Conservation (phyloP, 2,113 vertebrate species). For the Lethenteron reissneri region DNA sequence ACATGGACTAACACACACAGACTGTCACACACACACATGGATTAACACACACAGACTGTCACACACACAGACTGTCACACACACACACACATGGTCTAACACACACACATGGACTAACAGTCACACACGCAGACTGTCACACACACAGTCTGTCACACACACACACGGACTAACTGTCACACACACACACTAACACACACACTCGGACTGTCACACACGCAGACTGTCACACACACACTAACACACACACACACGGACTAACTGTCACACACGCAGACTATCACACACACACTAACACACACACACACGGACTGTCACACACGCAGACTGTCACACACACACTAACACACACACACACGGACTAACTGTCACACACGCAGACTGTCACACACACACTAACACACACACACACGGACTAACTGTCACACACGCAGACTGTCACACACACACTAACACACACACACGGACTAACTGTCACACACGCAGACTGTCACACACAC, state of each 20-base stretch:
- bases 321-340: background rate
- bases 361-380: background rate
- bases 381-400: background rate
- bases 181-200: background rate
- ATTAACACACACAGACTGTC: background rate
- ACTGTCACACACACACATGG: background rate
- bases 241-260: background rate
- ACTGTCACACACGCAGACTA: background rate
- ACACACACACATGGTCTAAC: background rate
- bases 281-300: background rate
- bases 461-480: background rate
- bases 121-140: background rate
- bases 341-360: background rate
- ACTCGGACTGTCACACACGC: background rate
- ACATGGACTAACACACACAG: background rate
- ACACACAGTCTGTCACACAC: background rate
- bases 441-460: background rate
- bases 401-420: background rate
- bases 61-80: background rate
- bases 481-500: background rate
- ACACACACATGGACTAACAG: background rate
- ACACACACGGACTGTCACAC: background rate
- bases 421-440: background rate
- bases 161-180: background rate
- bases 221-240: background rate